Base-by-base conservation (phyloP, 2,113 vertebrate genomes). In the Haemorhous mexicanus region DNA sequence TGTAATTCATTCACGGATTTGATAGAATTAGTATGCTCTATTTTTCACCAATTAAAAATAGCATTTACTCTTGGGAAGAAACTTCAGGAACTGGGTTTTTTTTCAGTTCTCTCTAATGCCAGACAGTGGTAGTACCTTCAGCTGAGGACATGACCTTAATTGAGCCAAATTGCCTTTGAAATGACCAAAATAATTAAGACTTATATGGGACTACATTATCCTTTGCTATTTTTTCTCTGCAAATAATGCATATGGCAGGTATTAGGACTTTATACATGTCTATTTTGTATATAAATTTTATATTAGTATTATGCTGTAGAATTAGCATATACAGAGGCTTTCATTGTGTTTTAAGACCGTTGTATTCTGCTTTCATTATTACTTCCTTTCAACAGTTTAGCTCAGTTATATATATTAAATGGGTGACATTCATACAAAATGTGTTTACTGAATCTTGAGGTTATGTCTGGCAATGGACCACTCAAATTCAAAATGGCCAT, bases 1-100 rank as follows among this genome's bases (percentile, higher is more conserved):
- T 93, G 94, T 90, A 93, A 93, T 88, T 96, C 88, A 95, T 83
- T 96, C 94, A 93, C 16, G 88, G 82, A 92, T 95, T 96, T 96
- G 94, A 96, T 95, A 92, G 75, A 94, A 96, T 96, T 96, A 96
- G 75, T 62, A 93, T 94, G 96, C 95, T 96, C 96, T 90, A 96
- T 94, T 96, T 96, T 93, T 93, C 96, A 92, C 81, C 47, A 89
- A 93, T 84, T 91, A 94, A 95, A 94, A 93, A 95, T 93, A 94
- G 76, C 84, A 49, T 83, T 94, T 85, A 90, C 95, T 90, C 96
- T 83, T 91, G 95, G 95, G 96, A 95, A 80, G 79, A 73, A 94
- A 83, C 50, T 93, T 94, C 35, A 47, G n/a, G 10, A 26, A 18
- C 22, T 23, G n/a, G 6, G 13, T 7, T 86, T 86, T 88, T 90